These are phyloP conservation scores for Aradophagus sp. DNA, from an alignment of 1,140 invertebrate species.

Conservation along the genomic window DNA sequence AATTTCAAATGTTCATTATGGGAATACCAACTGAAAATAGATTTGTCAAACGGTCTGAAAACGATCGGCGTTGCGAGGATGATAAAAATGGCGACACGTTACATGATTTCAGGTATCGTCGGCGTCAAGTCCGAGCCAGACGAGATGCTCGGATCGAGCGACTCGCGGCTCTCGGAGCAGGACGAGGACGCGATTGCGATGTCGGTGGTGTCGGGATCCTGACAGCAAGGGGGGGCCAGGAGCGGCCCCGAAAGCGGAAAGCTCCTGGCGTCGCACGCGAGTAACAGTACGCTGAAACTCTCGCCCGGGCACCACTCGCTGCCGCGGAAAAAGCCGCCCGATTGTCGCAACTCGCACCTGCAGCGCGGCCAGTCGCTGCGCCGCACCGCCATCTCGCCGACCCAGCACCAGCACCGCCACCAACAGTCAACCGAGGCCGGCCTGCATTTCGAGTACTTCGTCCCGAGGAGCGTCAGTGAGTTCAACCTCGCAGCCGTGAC, in stretches of 20 bases:
- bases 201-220: conserved; percentile 78
- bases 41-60: too few species aligned
- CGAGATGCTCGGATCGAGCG: conserved; percentile 61
- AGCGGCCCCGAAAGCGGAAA: conserved; percentile 66
- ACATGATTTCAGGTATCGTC: conserved; percentile 56
- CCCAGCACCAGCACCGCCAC: conserved; percentile 61
- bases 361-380: conserved; percentile 79
- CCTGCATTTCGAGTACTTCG: conserved; percentile 85
- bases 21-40: too few species aligned
- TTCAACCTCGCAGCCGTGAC: conserved; percentile 81
- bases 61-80: too few species aligned
- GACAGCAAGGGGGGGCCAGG: conserved; percentile 76
- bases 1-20: too few species aligned
- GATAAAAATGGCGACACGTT: too few species aligned
- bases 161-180: conserved; percentile 68
- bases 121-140: conserved; percentile 62
- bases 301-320: conserved; percentile 77
- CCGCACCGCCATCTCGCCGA: conserved; percentile 76
- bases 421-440: conserved; percentile 63
- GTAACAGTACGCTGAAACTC: conserved; percentile 73
- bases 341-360: conserved; percentile 74
- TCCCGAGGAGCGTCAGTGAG: conserved; percentile 86
- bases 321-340: conserved; percentile 76
- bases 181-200: conserved; percentile 78
- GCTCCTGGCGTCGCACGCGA: conserved; percentile 72